Conservation (phyloP, 2,888 invertebrate genomes). For the Alloscopus bannaensis region DNA sequence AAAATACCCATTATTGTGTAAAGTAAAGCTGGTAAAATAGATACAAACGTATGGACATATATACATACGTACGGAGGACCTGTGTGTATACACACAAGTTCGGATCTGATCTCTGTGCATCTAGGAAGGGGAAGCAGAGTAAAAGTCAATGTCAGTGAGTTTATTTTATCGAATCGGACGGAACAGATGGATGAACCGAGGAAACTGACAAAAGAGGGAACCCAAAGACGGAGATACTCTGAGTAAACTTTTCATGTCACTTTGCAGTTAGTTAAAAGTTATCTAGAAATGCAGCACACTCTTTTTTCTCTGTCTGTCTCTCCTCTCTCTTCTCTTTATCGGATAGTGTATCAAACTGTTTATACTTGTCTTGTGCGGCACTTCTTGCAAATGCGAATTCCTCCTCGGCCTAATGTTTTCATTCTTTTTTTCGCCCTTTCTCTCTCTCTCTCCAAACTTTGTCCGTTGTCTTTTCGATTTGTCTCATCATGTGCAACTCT, state of each 20-base stretch:
- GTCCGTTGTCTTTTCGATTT: slow-evolving; percentile 45
- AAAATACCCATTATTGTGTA: not conserved
- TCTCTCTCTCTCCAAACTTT: slow-evolving; percentile 30
- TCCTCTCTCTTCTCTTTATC: slow-evolving; percentile 31
- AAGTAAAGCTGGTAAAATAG: not conserved
- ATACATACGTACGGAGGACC: no score
- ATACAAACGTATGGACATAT: no score
- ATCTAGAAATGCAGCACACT: slow-evolving; percentile 58
- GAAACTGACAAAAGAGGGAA: slow-evolving; percentile 55
- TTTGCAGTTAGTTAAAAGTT: slow-evolving; percentile 66
- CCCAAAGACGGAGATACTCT: slow-evolving; percentile 34
- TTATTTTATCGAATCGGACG: slow-evolving; percentile 65
- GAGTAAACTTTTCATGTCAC: slow-evolving; percentile 64
- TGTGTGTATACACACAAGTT: not conserved
- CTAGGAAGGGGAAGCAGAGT: slow-evolving; percentile 27
- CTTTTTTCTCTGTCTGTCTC: slow-evolving; percentile 39
- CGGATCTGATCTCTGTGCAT: slow-evolving; percentile 1
- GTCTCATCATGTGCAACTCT: slow-evolving; percentile 15
- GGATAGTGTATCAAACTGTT: slow-evolving; percentile 44
- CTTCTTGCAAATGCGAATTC: slow-evolving; percentile 55
- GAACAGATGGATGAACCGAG: slow-evolving; percentile 60
- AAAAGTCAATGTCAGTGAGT: slow-evolving; percentile 66
- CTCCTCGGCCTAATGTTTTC: slow-evolving; percentile 20
- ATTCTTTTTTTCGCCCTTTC: slow-evolving; percentile 12
- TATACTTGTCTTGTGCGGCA: slow-evolving; percentile 41